Conservation (phyloP, 2,113 vertebrate genomes). For the Helogale parvula region DNA sequence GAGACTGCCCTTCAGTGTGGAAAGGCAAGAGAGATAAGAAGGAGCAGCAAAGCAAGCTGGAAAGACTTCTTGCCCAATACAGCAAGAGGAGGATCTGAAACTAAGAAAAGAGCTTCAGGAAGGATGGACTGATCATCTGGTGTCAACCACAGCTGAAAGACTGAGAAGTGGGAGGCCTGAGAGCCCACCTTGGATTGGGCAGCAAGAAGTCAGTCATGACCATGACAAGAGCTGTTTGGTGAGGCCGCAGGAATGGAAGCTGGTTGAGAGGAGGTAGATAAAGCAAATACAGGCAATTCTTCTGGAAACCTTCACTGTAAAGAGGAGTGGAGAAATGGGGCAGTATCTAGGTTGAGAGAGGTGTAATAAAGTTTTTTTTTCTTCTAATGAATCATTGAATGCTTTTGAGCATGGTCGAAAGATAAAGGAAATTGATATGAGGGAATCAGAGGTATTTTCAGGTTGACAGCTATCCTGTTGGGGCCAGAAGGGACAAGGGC, state of each 20-base stretch:
- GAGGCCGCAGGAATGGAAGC: background rate
- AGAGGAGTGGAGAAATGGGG: background rate
- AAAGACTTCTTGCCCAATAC: background rate
- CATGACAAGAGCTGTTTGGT: background rate
- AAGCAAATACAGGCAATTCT: background rate
- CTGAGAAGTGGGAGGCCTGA: background rate
- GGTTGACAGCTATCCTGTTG: background rate
- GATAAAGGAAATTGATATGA: background rate
- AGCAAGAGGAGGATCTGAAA: background rate
- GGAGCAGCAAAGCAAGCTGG: background rate
- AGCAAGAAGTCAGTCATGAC: fast-evolving
- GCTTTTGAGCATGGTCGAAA: background rate
- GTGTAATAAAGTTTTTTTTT: background rate
- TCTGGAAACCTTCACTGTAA: background rate
- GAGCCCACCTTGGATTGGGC: no score
- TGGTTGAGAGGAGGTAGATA: background rate
- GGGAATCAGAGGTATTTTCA: background rate
- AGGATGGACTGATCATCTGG: no score
- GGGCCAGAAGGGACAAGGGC: background rate
- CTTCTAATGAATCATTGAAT: background rate
- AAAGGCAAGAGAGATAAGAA: background rate
- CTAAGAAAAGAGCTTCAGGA: background rate
- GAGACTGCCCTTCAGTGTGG: background rate
- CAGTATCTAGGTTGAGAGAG: background rate
- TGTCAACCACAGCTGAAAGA: no score